These are phyloP conservation scores for Clarias batrachus DNA, from an alignment of 2,113 vertebrate genomes.

Conservation along the genomic window DNA sequence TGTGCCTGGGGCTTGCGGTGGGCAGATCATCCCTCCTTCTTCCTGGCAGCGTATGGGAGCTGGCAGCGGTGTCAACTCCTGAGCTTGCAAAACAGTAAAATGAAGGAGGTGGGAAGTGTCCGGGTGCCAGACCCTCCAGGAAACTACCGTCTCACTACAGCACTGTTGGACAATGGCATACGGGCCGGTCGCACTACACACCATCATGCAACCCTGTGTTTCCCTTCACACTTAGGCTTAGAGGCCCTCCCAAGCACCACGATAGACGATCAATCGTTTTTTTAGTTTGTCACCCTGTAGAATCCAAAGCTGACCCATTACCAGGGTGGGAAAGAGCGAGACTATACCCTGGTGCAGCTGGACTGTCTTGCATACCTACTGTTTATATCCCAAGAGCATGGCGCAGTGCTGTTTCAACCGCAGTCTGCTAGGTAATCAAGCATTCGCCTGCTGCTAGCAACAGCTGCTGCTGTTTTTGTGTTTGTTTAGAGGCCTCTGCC, in stretches of 20 bases:
- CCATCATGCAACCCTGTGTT: background rate
- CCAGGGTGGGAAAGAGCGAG: background rate
- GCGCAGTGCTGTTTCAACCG: background rate
- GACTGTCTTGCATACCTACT: slow-evolving; percentile 1
- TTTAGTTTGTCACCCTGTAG: background rate
- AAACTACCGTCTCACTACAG: slow-evolving; percentile 40
- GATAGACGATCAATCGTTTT: background rate
- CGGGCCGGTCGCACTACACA: background rate
- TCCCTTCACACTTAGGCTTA: background rate
- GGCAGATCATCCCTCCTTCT: slow-evolving; percentile 16
- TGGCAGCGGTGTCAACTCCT: slow-evolving; percentile 18
- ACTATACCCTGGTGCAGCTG: slow-evolving; percentile 20
- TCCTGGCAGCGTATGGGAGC: background rate
- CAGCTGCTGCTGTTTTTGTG: slow-evolving; percentile 37
- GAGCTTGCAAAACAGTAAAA: slow-evolving; percentile 12
- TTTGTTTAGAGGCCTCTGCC: slow-evolving; percentile 35
- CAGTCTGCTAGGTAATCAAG: slow-evolving; percentile 33
- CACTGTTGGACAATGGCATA: slow-evolving; percentile 16
- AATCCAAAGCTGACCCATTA: slow-evolving; percentile 1
- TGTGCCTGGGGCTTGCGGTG: slow-evolving; percentile 21
- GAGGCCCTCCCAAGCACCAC: background rate
- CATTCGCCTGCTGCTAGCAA: slow-evolving; percentile 38
- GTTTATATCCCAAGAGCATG: background rate
- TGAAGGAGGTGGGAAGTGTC: background rate
- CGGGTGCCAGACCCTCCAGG: background rate